Evolutionary conservation across 1,140 invertebrate species (phyloP), one percentile per base, ranked within the genome.

Genomic region (Lysiphlebus fabarum): DNA sequence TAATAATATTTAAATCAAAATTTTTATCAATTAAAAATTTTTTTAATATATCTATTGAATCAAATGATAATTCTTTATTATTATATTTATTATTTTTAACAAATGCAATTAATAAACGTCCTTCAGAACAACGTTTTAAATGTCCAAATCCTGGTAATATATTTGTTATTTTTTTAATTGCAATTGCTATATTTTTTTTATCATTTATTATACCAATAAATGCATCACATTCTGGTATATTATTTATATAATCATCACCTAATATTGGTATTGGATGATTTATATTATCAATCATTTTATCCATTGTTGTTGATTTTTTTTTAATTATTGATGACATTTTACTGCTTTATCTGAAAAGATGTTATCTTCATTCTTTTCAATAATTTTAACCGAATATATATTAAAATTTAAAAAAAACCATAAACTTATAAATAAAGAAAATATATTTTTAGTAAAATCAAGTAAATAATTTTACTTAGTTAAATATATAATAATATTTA

Each of bases 101-200:
- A 0, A 80, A 78, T 59, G 84, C 84, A 10, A 91, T 64, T 8
- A 91, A 68, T 7, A 90, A 76, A 7, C 84, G 78, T n/a, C 75
- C 77, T 6, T 81, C 79, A n/a, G 79, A 79, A 4, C 90, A 87
- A 53, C 90, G 82, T 70, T 92, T 93, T 10, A 93, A 74, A 75
- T 92, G 89, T 38, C 81, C 77, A 14, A 92, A 81, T 12, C 80
- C 74, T 4, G 82, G 82, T 34, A 91, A 53, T 6, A 73, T 11
- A 81, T 84, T 59, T 81, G 65, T 58, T 77, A 82, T 65, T 78
- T 70, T 71, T 83, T 84, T 36, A 26, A 92, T 84, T 0, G 86
- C 80, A 61, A 75, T 80, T 5, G 86, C 87, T n/a, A 86, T 86
- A 11, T 84, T 73, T 69, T 84, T 86, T 12, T 82, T 82, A 44